These are phyloP conservation scores for Chelonoidis abingdonii DNA, from an alignment of 2,113 vertebrate species.

Conservation along the genomic window DNA sequence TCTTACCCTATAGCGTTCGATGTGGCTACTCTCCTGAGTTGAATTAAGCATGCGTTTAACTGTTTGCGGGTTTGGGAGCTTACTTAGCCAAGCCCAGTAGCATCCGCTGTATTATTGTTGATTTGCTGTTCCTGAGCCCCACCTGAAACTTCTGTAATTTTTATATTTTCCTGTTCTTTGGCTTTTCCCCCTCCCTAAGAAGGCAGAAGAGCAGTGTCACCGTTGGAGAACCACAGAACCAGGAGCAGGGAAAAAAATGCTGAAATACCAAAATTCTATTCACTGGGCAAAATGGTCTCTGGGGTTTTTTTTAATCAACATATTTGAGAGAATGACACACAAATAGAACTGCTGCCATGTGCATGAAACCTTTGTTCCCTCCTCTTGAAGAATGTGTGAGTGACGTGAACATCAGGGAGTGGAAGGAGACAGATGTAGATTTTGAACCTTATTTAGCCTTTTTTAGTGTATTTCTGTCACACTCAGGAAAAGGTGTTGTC, in stretches of 20 bases:
- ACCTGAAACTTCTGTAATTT: not conserved
- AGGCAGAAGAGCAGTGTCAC: not conserved
- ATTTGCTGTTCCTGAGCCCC: conserved; percentile 1
- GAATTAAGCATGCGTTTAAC: not conserved
- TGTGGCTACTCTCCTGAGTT: not conserved
- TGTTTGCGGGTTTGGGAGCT: not conserved
- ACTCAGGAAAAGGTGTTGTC: not conserved
- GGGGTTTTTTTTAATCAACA: not conserved
- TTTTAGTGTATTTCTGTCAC: not conserved
- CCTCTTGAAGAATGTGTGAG: not conserved
- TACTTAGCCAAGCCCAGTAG: not conserved
- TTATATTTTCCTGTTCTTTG: not conserved
- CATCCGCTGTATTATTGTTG: conserved; percentile 16
- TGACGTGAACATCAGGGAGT: not conserved
- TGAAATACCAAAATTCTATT: not conserved
- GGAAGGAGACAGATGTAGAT: not conserved
- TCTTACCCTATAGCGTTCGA: not conserved
- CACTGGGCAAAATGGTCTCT: not conserved
- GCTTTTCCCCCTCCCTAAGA: not conserved
- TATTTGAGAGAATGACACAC: not conserved
- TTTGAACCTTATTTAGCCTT: not conserved
- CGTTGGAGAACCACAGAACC: not conserved
- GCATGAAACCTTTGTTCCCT: not conserved
- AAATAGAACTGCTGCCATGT: not conserved
- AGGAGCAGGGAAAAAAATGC: not conserved